These are phyloP conservation scores for Palythoa heliodiscus DNA, from an alignment of 92 coral and sea anemone genomes.

Conservation along the genomic window DNA sequence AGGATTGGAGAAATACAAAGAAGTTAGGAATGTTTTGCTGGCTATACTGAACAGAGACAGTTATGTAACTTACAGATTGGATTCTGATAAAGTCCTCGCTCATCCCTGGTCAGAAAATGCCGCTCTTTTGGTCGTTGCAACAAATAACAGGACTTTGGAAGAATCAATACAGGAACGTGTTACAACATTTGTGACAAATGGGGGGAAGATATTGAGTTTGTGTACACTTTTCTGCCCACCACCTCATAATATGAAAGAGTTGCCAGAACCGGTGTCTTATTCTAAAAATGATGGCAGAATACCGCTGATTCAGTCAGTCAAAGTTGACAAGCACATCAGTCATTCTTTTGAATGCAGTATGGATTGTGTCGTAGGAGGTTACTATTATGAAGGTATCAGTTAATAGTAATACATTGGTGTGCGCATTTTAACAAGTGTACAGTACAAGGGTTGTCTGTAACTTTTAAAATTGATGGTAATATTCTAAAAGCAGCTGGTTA, in stretches of 20 bases:
- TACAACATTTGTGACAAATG: slow-evolving; percentile 54
- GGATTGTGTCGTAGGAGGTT: slow-evolving; percentile 22
- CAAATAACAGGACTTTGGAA: slow-evolving; percentile 39
- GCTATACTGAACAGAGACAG: slow-evolving; percentile 71
- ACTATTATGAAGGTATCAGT: slow-evolving; percentile 19
- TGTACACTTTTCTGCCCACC: slow-evolving; percentile 45
- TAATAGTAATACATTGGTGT: background rate
- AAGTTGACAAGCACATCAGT: background rate
- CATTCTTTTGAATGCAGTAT: background rate
- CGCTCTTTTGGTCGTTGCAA: slow-evolving; percentile 66
- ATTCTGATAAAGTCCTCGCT: slow-evolving; percentile 56
- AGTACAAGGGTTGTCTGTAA: too few relatives aligned
- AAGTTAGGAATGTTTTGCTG: slow-evolving; percentile 44
- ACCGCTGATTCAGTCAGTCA: background rate
- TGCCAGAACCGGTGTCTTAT: background rate
- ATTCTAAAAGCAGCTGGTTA: too few relatives aligned
- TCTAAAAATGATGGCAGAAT: background rate
- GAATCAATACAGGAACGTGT: slow-evolving; percentile 48
- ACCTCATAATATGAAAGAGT: slow-evolving; percentile 17
- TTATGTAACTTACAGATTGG: slow-evolving; percentile 75
- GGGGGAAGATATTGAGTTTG: slow-evolving; percentile 80
- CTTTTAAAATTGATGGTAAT: too few relatives aligned
- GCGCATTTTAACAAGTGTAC: background rate
- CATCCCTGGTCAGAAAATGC: slow-evolving; percentile 94
- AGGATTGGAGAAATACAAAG: slow-evolving; percentile 48